phyloP scores from a whole-genome alignment of 2,797 vertebrate genomes.

The Lycodopsis pacificus region DNA sequence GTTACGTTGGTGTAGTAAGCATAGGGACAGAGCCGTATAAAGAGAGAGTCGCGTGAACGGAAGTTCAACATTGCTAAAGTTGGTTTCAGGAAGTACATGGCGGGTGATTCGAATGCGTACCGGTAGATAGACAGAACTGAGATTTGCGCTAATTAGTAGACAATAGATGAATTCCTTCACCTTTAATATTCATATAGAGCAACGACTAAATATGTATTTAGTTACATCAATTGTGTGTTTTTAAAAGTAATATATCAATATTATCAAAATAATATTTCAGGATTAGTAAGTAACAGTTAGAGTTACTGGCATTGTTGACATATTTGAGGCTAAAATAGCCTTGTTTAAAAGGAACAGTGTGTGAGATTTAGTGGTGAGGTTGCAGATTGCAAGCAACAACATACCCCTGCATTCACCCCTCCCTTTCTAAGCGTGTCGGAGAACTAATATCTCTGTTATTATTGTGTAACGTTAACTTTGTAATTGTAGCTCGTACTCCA shows the following conservation, averaged over 20 bases:
- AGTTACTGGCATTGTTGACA: not conserved
- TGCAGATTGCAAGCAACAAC: not conserved
- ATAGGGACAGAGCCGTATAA: not conserved
- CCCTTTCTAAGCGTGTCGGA: not conserved
- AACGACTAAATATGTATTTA: not conserved
- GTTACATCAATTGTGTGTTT: not conserved
- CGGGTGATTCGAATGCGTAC: too few relatives aligned
- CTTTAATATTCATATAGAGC: not conserved
- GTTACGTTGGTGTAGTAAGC: not conserved
- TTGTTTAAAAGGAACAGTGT: not conserved
- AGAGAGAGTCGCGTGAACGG: not conserved
- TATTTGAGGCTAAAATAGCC: not conserved
- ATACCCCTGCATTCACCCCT: not conserved
- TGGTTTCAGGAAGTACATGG: not conserved
- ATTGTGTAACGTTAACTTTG: too few relatives aligned
- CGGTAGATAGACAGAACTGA: too few relatives aligned
- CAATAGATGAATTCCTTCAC: not conserved
- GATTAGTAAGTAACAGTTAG: too few relatives aligned
- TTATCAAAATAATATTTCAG: not conserved
- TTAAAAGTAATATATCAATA: not conserved
- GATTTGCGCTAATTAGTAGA: too few relatives aligned
- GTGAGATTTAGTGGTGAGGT: not conserved
- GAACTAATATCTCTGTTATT: too few relatives aligned
- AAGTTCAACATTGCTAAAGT: not conserved
- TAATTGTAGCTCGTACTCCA: too few relatives aligned